Percentiles rank a stretch among this genome's conserved stretches.
Conservation (phyloP, 2,888 invertebrate species). For the Pediacus dermestoides region DNA sequence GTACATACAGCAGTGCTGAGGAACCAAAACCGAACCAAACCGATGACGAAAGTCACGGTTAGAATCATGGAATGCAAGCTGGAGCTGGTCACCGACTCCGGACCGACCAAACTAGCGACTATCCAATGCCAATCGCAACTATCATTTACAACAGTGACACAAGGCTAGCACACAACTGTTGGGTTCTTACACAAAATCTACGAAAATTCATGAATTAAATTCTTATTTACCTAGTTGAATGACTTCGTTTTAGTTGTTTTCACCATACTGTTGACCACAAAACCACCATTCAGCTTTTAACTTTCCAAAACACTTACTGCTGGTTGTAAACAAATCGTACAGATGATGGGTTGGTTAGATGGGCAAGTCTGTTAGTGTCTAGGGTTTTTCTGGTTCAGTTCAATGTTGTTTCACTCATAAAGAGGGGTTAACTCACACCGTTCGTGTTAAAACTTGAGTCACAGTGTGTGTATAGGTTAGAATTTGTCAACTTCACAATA, state of each 20-base stretch:
- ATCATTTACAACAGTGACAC: conserved; percentile 18
- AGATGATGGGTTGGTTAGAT: too few species aligned
- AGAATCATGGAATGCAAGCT: conserved; percentile 27
- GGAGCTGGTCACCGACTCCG: conserved; percentile 19
- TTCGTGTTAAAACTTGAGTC: too few species aligned
- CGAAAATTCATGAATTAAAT: conserved; percentile 6
- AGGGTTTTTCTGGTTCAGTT: too few species aligned
- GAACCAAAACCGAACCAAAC: conserved; percentile 10
- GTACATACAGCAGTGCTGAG: conserved; percentile 4
- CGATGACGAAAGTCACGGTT: conserved; percentile 29
- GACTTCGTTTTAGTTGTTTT: conserved; percentile 29
- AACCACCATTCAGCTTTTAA: conserved; percentile 27
- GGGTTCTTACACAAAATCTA: conserved; percentile 7
- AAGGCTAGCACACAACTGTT: conserved; percentile 15
- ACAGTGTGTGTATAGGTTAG: conserved; percentile 36
- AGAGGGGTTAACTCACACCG: too few species aligned
- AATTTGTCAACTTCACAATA: conserved; percentile 25
- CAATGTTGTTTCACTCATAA: too few species aligned
- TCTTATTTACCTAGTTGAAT: conserved; percentile 27
- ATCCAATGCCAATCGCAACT: conserved; percentile 14
- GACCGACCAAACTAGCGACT: too few species aligned
- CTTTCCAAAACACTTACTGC: conserved; percentile 23
- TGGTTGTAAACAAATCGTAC: conserved; percentile 17
- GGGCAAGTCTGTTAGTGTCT: too few species aligned
- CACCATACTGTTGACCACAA: conserved; percentile 22